Conservation (phyloP, 2,113 vertebrate species). For the Opisthocomus hoazin region DNA sequence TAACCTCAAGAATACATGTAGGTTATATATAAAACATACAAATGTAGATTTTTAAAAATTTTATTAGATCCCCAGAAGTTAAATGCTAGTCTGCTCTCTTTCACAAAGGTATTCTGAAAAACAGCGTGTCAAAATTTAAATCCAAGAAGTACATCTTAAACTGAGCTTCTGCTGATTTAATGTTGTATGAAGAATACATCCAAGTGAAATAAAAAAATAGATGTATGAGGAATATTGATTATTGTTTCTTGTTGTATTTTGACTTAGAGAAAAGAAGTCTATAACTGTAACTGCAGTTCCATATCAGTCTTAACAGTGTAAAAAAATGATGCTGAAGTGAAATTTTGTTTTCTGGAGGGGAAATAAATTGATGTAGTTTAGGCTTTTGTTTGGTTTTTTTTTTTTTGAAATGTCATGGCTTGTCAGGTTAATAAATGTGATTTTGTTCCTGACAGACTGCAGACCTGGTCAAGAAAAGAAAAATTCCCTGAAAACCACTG, state of each 20-base stretch:
- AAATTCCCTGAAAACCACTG: conserved; percentile 32
- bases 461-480: conserved; percentile 41
- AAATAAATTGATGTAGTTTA: conserved; percentile 2
- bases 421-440: conserved; percentile 53
- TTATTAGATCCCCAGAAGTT: neutral
- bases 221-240: neutral
- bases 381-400: conserved; percentile 42
- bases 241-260: neutral
- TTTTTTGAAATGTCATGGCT: conserved; percentile 38
- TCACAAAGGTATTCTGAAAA: neutral
- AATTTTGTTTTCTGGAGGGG: conserved; percentile 22
- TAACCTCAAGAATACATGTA: neutral
- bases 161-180: neutral
- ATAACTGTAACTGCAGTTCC: neutral
- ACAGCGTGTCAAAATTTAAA: neutral
- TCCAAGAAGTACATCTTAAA: neutral
- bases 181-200: neutral
- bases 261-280: neutral
- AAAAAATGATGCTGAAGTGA: neutral
- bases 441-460: neutral
- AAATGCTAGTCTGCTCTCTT: neutral
- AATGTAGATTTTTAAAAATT: neutral
- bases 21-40: neutral
- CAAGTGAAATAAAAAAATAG: neutral
- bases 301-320: neutral